phyloP scores from a whole-genome alignment of 2,888 invertebrate genomes.

The Linyphia triangularis region DNA sequence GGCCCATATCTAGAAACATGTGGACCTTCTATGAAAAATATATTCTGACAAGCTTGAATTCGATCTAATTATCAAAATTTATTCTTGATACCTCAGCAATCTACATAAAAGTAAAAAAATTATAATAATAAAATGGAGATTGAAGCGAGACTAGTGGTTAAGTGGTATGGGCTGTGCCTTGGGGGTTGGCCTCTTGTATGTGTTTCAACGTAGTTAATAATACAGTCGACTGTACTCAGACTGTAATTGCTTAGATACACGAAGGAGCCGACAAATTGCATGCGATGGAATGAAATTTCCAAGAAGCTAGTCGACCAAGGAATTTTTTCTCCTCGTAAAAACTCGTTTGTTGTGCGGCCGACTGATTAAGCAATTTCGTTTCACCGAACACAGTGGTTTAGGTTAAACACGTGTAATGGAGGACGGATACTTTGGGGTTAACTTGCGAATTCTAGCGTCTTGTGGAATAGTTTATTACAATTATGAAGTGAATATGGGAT shows the following conservation, averaged over 20 bases:
- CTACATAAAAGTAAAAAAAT: too few species aligned
- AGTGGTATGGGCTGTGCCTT: slow-evolving; percentile 56
- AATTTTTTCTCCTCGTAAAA: background rate
- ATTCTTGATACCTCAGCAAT: too few species aligned
- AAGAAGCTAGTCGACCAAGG: slow-evolving; percentile 10
- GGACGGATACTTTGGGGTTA: background rate
- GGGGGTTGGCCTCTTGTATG: slow-evolving; percentile 45
- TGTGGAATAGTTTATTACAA: background rate
- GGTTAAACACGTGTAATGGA: background rate
- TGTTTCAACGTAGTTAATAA: slow-evolving; percentile 59
- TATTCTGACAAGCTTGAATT: too few species aligned
- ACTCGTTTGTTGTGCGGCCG: slow-evolving; percentile 11
- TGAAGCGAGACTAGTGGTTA: too few species aligned
- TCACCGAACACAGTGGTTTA: background rate
- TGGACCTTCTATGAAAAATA: too few species aligned
- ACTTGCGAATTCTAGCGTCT: background rate
- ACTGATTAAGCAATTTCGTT: slow-evolving; percentile 42
- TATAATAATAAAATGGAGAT: too few species aligned
- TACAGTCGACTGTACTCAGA: slow-evolving; percentile 55
- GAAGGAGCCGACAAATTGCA: slow-evolving; percentile 61
- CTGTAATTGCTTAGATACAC: slow-evolving; percentile 57
- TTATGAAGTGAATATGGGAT: background rate
- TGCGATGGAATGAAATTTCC: slow-evolving; percentile 62
- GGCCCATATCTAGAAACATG: too few species aligned
- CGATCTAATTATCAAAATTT: too few species aligned